A percentile compares a stretch with the other conserved stretches of the same genome.
phyloP scores from a whole-genome alignment of 2,888 invertebrate species.

The Microchrysa polita region DNA sequence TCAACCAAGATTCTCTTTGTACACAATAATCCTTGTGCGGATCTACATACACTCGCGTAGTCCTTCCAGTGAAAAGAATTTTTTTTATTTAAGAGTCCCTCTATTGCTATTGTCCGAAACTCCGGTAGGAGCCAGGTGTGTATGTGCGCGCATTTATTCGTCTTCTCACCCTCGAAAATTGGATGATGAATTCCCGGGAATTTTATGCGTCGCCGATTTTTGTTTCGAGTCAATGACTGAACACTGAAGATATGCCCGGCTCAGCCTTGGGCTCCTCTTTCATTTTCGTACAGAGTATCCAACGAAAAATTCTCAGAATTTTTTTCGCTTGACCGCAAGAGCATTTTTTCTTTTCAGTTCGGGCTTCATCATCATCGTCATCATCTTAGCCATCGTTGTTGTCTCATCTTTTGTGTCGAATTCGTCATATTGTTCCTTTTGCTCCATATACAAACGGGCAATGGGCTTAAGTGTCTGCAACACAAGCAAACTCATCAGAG shows the following conservation, averaged over 20 bases:
- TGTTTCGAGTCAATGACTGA: conserved; percentile 38
- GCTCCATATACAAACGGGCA: too few species aligned
- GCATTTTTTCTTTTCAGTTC: neutral
- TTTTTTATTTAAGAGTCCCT: too few species aligned
- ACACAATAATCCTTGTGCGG: too few species aligned
- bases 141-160: conserved; percentile 36
- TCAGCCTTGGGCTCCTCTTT: neutral
- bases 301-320: conserved; percentile 39
- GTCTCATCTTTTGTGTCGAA: neutral
- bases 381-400: too few species aligned
- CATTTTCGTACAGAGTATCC: too few species aligned
- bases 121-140: conserved; percentile 39
- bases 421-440: conserved; percentile 7
- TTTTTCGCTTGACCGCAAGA: conserved; percentile 40
- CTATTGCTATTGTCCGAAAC: too few species aligned
- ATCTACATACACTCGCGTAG: too few species aligned
- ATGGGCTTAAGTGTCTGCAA: neutral
- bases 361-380: too few species aligned
- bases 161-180: conserved; percentile 42
- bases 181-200: conserved; percentile 39
- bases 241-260: neutral
- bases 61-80: too few species aligned
- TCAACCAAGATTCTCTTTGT: too few species aligned
- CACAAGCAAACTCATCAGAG: neutral
- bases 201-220: conserved; percentile 40